Conservation (phyloP, 1,140 invertebrate genomes). For the Meloidogyne hapla region DNA sequence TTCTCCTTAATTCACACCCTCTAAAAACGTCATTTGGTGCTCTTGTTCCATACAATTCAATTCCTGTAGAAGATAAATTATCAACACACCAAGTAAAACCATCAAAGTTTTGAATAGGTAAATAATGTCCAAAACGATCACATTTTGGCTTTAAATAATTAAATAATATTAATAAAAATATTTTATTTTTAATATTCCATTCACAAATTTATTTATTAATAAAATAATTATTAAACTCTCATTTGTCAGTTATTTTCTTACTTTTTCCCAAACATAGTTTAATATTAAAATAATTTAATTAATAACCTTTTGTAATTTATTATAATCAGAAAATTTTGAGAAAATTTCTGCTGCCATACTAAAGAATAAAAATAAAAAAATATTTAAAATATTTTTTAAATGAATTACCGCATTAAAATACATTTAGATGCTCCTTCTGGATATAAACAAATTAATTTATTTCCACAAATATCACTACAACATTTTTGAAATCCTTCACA, state of each 20-base stretch:
- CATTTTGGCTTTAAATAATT: conserved; percentile 41
- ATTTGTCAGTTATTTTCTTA: too few species aligned
- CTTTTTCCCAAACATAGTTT: too few species aligned
- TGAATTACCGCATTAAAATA: conserved; percentile 1
- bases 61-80: conserved; percentile 16
- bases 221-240: too few species aligned
- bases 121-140: conserved; percentile 37
- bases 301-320: background rate
- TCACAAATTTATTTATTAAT: too few species aligned
- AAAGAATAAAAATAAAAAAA: background rate
- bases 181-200: too few species aligned
- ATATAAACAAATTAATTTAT: conserved; percentile 49
- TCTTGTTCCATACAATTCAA: conserved; percentile 44
- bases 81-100: conserved; percentile 55
- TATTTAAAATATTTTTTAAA: conserved; percentile 2
- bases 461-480: conserved; percentile 42
- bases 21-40: background rate
- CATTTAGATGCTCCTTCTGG: conserved; percentile 33
- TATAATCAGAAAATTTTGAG: conserved; percentile 5
- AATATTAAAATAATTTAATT: too few species aligned
- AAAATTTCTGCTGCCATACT: background rate
- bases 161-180: background rate
- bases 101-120: conserved; percentile 39
- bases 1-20: conserved; percentile 11
- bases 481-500: conserved; percentile 53